Base-by-base conservation (phyloP, 1,140 invertebrate genomes). In the Drosophila erecta region DNA sequence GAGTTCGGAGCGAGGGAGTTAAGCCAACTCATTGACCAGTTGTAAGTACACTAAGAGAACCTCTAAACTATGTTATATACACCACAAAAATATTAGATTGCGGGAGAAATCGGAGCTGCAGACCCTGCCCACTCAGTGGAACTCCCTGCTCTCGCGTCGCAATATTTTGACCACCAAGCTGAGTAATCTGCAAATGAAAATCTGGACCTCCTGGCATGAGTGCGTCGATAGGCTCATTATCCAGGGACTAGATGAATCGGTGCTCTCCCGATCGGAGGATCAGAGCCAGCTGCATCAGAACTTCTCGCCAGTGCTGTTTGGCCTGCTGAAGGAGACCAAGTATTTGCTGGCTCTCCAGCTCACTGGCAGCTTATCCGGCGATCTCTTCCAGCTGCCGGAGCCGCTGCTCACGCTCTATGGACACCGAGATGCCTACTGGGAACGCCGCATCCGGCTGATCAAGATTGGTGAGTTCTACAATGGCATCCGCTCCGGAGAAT, bases 381-480 rank as follows among this genome's bases (percentile, higher is more conserved):
- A 90, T 40, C 86, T 84, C 17, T 86, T 93, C 17, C 81, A 93
- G 49, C 75, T 94, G 47, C 93, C 94, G 1, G 69, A 91, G 17
- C 93, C 93, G 73, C 94, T 94, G 0, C 56, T 92, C 2, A 76
- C 91, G 4, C 79, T 95, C 0, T 94, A 93, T 60, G 80, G 72
- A 11, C 74, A 92, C 55, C 61, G 83, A 37, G 93, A 94, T 70
- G 92, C 92, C 41, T 90, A 94, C 35, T 90, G 89, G 79, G 81
- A 92, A 35, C 90, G 90, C n/a, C 91, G 90, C 46, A 84, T 92
- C 15, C 92, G 92, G 35, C 81, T 94, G 22, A 93, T 92, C 33
- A 81, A 93, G 64, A 93, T 93, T 57, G 90, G 93, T 0, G 92
- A 94, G 84, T 94, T 92, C 92, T 94, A 93, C 85, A 96, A 96